Evolutionary conservation across 2,113 vertebrate genomes (phyloP).

Genomic region (Pelmatolapia mariae): DNA sequence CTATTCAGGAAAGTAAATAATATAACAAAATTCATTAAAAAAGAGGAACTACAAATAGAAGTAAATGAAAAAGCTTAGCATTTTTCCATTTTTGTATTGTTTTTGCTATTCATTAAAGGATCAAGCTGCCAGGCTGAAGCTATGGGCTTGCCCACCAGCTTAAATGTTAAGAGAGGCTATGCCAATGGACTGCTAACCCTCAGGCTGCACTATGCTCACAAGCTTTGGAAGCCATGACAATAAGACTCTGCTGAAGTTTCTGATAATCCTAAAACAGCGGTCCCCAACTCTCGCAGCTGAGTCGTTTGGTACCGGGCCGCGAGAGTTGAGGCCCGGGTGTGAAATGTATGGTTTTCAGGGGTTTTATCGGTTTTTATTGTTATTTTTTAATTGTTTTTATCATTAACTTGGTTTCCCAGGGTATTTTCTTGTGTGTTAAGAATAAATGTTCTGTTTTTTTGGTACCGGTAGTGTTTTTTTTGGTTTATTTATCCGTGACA

Average conservation of each 20-base stretch:
- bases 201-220: neutral
- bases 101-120: neutral
- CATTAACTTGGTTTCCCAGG: neutral
- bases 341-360: neutral
- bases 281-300: neutral
- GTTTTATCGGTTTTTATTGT: neutral
- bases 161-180: neutral
- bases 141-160: neutral
- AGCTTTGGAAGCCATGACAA: neutral
- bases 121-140: neutral
- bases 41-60: neutral
- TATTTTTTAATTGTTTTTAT: neutral
- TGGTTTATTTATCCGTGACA: neutral
- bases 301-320: fast-evolving
- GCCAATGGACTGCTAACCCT: neutral
- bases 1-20: neutral
- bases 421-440: neutral
- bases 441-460: neutral
- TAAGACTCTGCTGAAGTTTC: neutral
- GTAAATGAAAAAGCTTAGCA: neutral
- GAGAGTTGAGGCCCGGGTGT: neutral
- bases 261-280: neutral
- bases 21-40: neutral
- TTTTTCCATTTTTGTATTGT: neutral
- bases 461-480: fast-evolving